Evolutionary conservation across 1,140 invertebrate genomes (phyloP), one percentile per base, ranked within the genome.

Genomic region (Lordiphosa clarofinis): DNA sequence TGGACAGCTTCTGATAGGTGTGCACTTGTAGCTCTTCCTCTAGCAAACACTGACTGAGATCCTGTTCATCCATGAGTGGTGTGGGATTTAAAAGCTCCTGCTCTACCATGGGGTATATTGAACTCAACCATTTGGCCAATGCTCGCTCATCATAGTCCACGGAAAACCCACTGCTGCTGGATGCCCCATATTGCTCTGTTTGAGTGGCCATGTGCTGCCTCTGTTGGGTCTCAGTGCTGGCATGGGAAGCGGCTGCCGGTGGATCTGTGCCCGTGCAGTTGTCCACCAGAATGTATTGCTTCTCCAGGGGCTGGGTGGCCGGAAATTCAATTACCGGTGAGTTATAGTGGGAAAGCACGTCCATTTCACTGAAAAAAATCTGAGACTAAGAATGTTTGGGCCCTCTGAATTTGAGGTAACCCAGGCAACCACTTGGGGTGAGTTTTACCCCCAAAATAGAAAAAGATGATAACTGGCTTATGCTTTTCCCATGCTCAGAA

Each of bases 301-400:
- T 82, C 9, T 87, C 84, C n/a, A 67, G 4, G 0, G 64, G 73
- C 40, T 73, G 62, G 4, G 73, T 71, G 12, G 87, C 72, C 7
- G 35, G 49, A 65, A 88, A 88, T 39, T 88, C 87, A 12, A 86
- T 53, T 0, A 88, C 68, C 0, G 68, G 73, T 1, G 87, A 87
- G 10, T 66, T 84, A 40, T 79, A 88, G 37, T 87, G 75, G 5
- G 75, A 79, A n/a, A 88, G 62, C 7, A 88, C 87, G 15, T 88
- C 87, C 87, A 88, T 88, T n/a, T 31, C 44, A 10, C 1, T 10
- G 5, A 0, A 0, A 1, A 24, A n/a, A 11, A 5, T 13, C 2
- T 4, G 0, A 24, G 11, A 3, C 19, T 5, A 0, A 8, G 2
- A 35, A 1, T 68, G 53, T 39, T 37, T 37, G 53, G 53, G 47